A percentile compares a stretch with the other conserved stretches of the same genome.
These are phyloP conservation scores for Misgurnus anguillicaudatus DNA, from an alignment of 2,113 vertebrate genomes.

Conservation along the genomic window DNA sequence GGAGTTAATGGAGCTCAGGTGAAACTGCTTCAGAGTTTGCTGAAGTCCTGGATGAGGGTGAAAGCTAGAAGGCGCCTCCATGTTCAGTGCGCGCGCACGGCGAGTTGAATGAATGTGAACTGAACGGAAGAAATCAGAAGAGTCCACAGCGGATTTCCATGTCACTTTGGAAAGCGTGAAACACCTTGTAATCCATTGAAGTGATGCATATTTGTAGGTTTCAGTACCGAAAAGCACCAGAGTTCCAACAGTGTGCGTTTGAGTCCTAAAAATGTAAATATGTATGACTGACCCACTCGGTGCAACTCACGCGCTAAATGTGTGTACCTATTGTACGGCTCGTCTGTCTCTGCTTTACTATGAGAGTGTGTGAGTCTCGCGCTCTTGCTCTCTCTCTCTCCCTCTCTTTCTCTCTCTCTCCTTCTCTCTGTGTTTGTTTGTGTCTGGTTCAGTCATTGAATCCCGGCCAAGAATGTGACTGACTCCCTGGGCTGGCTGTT, in stretches of 20 bases:
- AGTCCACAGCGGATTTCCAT: conserved; percentile 62
- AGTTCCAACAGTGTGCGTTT: conserved; percentile 18
- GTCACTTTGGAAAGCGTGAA: conserved; percentile 67
- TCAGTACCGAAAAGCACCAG: conserved; percentile 43
- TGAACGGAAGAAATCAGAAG: conserved; percentile 62
- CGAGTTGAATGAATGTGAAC: conserved; percentile 62
- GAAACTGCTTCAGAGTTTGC: conserved; percentile 98
- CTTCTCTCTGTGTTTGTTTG: conserved; percentile 80
- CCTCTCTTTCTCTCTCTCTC: conserved; percentile 33
- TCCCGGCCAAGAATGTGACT: conserved; percentile 95
- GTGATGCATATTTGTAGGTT: conserved; percentile 27
- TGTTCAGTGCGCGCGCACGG: conserved; percentile 55
- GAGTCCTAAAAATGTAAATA: background rate
- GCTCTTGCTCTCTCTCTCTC: conserved; percentile 41
- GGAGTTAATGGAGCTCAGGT: conserved; percentile 96
- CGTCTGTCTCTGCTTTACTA: conserved; percentile 60
- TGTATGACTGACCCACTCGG: background rate
- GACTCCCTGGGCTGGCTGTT: conserved; percentile 86
- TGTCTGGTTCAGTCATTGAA: conserved; percentile 92
- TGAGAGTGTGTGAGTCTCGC: conserved; percentile 57
- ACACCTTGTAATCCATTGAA: conserved; percentile 69
- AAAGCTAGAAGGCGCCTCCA: conserved; percentile 88
- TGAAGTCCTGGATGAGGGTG: conserved; percentile 97
- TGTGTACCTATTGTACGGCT: conserved; percentile 45
- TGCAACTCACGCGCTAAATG: conserved; percentile 2